A percentile compares a stretch with the other conserved stretches of the same genome.
Evolutionary conservation across 2,888 invertebrate genomes (phyloP).

Genomic region (Epinotia nisella): DNA sequence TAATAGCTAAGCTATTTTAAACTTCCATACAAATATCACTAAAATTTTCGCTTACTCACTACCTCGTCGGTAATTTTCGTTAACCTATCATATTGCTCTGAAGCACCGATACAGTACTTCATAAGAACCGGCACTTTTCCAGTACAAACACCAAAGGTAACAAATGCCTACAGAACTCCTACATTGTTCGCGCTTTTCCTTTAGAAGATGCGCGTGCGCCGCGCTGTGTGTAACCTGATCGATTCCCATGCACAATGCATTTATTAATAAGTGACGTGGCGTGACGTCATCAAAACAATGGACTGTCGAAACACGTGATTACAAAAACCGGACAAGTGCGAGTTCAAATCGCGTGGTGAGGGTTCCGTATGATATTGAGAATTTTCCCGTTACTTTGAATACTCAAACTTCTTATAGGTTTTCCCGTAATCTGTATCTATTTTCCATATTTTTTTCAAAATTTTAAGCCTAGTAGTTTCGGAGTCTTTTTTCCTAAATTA

Average conservation of each 20-base stretch:
- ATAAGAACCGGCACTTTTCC: not conserved
- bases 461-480: no score
- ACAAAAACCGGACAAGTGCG: no score
- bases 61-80: not conserved
- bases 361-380: no score
- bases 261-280: not conserved
- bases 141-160: not conserved
- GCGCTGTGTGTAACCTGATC: conserved; percentile 12
- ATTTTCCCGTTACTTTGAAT: no score
- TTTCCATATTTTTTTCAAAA: no score
- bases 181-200: not conserved
- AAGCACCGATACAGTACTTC: conserved; percentile 7
- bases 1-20: not conserved
- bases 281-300: conserved; percentile 17
- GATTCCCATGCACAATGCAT: conserved; percentile 26
- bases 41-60: not conserved
- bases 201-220: not conserved
- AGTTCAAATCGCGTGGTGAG: no score
- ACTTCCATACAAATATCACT: not conserved
- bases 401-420: no score
- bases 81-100: conserved; percentile 11
- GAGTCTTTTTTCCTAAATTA: no score
- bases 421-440: no score
- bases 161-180: not conserved
- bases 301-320: not conserved